A percentile compares a stretch with the other conserved stretches of the same genome.
Evolutionary conservation across 2,888 invertebrate species (phyloP).

Genomic region (Andricus curvator): DNA sequence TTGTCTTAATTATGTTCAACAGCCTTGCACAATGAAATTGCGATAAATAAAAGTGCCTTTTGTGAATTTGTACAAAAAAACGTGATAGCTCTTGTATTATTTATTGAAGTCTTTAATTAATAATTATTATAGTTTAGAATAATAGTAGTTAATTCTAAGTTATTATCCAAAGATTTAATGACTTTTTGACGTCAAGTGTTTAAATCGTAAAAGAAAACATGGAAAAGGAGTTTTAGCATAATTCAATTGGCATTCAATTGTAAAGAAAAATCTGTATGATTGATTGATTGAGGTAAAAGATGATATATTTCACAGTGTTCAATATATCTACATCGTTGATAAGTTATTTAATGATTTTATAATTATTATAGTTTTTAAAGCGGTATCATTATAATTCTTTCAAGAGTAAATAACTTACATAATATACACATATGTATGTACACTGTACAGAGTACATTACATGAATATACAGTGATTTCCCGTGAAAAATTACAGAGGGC

Average conservation of each 20-base stretch:
- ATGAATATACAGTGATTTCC: constrained; percentile 15
- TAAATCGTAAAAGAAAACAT: neutral
- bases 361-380: neutral
- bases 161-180: neutral
- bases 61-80: neutral
- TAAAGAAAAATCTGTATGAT: neutral
- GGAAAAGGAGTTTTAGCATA: neutral
- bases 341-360: neutral
- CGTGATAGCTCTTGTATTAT: neutral
- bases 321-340: too few relatives aligned
- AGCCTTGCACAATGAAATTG: constrained; percentile 86
- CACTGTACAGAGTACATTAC: neutral
- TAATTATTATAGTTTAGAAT: neutral
- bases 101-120: neutral
- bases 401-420: neutral
- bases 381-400: neutral
- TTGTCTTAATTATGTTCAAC: constrained; percentile 90
- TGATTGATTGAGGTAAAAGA: constrained; percentile 5
- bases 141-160: neutral
- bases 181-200: neutral
- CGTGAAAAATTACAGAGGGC: neutral
- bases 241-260: too few relatives aligned
- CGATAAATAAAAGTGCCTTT: constrained; percentile 47
- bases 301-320: constrained; percentile 9
- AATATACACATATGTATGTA: constrained; percentile 1